Base-by-base conservation (phyloP, 2,888 invertebrate species). In the Aproaerema taeniolella region DNA sequence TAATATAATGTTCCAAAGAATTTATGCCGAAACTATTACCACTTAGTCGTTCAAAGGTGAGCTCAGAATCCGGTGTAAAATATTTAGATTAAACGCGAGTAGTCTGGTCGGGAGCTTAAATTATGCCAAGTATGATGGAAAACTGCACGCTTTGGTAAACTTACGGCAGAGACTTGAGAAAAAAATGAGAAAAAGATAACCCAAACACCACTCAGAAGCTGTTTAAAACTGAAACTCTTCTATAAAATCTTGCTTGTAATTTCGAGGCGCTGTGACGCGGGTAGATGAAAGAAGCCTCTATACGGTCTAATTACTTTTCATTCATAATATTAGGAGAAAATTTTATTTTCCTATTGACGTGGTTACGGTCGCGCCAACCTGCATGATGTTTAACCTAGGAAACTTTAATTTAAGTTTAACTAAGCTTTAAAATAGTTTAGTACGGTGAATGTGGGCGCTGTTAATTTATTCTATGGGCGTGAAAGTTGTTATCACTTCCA, bases 361-460 rank as follows among this genome's bases (percentile, higher is more conserved):
- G 7, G 24, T 33, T 35, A 15, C 15, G 28, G 16, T 15, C 12
- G 6, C 28, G 35, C 16, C 16, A 10, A 28, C 24, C 28, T 35
- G 34, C 13, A 13, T 9, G 15, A 28, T 13, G 33, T 11, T 12
- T 11, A 24, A 33, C 20, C 12, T 33, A n/a, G 35, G 28, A 15
- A 35, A 35, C 35, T 35, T 28, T 35, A n/a, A 34, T 24, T n/a
- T 26, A 26, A 34, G 34, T 34, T 34, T 34, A 34, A 35, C 28
- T 35, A 35, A 35, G 12, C 35, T 26, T 35, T 35, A 11, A 35
- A 32, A 35, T 28, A 35, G 28, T 26, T 35, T 28, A 35, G 11
- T 15, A 15, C 11, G 10, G 35, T 5, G 16, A 28, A 14, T 35
- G 34, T 34, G 35, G 14, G 26, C 26, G 15, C 26, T 7, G 9